Conservation (phyloP, 2,113 vertebrate species). For the Arvicanthis niloticus region DNA sequence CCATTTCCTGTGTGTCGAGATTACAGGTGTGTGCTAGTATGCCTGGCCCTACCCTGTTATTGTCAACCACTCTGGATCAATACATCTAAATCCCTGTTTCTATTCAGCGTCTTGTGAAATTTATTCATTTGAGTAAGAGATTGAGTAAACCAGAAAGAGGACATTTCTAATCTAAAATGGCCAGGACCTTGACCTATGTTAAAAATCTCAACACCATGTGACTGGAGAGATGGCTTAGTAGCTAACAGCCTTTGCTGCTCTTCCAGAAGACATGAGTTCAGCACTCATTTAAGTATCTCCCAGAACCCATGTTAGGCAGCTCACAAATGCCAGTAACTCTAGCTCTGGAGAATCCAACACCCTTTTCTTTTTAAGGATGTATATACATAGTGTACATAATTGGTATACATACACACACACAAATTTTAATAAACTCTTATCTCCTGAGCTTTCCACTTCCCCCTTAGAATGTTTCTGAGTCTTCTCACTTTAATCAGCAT, state of each 20-base stretch:
- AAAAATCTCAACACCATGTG: not conserved
- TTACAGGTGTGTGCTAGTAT: not conserved
- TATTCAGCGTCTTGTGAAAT: not conserved
- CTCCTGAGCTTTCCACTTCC: not conserved
- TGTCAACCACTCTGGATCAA: constrained; percentile 15
- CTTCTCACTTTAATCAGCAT: not conserved
- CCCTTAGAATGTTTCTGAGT: not conserved
- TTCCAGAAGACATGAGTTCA: not conserved
- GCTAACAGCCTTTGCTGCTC: no score
- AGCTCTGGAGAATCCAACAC: no score
- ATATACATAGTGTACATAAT: not conserved
- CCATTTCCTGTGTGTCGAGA: no score
- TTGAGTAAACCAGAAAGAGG: constrained; percentile 1
- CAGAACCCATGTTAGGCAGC: not conserved
- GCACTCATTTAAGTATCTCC: not conserved
- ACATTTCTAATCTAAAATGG: not conserved
- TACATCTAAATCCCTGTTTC: constrained; percentile 42
- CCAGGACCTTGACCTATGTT: not conserved
- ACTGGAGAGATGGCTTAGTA: not conserved
- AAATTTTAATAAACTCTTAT: not conserved
- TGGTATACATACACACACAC: not conserved
- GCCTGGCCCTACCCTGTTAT: not conserved
- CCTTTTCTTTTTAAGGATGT: not conserved
- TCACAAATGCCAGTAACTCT: not conserved
- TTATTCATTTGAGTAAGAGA: constrained; percentile 27